Evolutionary conservation across 2,113 vertebrate genomes (phyloP), one percentile per base, ranked within the genome.

Genomic region (Pelmatolapia mariae): DNA sequence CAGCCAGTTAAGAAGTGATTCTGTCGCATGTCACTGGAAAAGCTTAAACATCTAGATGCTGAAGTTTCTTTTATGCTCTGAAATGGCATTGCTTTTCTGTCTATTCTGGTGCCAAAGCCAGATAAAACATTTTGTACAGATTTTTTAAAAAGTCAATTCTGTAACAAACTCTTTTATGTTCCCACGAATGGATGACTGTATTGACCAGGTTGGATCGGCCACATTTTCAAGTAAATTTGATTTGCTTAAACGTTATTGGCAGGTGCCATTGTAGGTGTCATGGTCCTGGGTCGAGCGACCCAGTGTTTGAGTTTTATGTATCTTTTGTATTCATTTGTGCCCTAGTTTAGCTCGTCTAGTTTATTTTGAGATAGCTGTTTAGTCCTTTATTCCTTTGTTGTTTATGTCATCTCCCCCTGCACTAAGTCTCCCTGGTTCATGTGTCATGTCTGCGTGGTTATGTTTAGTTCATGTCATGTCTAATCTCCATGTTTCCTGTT

Each of bases 81-180:
- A 56, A 56, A 56, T 56, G 11, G 26, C 22, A 26, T 56, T 26
- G 54, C 54, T 56, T 56, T 56, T 5, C 7, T 6, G 4, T 56
- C 54, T 56, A 26, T 13, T 22, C 22, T 3, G 6, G 11, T 56
- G 53, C 53, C 54, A 56, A 56, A 56, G 22, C 22, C 22, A 56
- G 54, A 26, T 13, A 0, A 56, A 26, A 56, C 54, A 13, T 8
- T 56, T 56, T 56, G 22, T 2, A 56, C 1, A 8, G 22, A 56
- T 13, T 56, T 56, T 7, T 8, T 5, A 5, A 54, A 54, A 54
- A 56, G 11, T 56, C 54, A 56, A 26, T 56, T 56, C 54, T 56
- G 0, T 56, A 56, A 13, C 0, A 56, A 56, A 26, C 54, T 56
- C 6, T 3, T 56, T 56, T 26, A 6, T 13, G 22, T 13, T 13